Evolutionary conservation across 2,113 vertebrate genomes (phyloP).

Genomic region (Ellobius talpinus): DNA sequence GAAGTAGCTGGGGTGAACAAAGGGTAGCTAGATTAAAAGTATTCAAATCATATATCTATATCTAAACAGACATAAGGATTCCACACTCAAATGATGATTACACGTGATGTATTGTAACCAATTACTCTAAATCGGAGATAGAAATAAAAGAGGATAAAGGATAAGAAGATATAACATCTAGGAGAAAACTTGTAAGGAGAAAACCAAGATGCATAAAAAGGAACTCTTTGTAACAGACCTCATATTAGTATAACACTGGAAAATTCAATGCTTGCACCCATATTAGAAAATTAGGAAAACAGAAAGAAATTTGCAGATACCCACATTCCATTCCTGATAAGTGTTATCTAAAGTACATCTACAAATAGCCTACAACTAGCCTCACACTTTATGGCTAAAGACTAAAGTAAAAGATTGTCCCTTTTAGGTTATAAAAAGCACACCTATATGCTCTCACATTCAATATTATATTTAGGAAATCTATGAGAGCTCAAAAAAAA

Average conservation of each 20-base stretch:
- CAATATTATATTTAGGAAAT: neutral
- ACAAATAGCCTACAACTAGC: neutral
- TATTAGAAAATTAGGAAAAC: neutral
- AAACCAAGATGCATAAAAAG: neutral
- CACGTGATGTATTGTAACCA: neutral
- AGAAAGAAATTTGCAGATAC: slow-evolving; percentile 32
- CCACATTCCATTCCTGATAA: neutral
- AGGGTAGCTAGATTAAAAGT: neutral
- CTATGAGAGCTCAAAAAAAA: neutral
- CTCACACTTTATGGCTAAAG: neutral
- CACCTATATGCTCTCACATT: neutral
- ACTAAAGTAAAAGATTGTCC: neutral
- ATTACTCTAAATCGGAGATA: neutral
- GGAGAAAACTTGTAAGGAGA: neutral
- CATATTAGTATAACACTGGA: neutral
- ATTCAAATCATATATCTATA: neutral
- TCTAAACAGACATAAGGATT: neutral
- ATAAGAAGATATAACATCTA: neutral
- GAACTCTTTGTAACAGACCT: neutral
- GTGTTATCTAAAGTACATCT: neutral
- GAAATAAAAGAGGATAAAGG: neutral
- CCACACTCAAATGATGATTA: neutral
- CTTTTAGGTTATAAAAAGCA: neutral
- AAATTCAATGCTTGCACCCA: neutral
- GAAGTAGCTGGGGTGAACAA: neutral